These are phyloP conservation scores for Caretta caretta DNA, from an alignment of 2,113 vertebrate species.

Conservation along the genomic window DNA sequence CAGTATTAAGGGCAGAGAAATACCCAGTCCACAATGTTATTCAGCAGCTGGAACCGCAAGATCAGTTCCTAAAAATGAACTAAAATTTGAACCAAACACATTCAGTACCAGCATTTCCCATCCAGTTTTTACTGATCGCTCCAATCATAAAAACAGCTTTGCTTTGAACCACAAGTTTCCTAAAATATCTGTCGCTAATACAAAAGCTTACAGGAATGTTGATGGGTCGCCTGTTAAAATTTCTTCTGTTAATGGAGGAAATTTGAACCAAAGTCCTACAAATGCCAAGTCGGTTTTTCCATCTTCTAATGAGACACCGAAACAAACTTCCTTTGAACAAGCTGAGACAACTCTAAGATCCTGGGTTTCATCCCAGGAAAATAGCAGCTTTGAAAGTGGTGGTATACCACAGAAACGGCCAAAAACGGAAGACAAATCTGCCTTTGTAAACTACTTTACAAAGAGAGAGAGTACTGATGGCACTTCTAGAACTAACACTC, in stretches of 20 bases:
- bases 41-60: slow-evolving; percentile 3
- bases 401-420: slow-evolving; percentile 39
- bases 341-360: not conserved
- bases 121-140: not conserved
- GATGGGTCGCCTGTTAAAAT: slow-evolving; percentile 82
- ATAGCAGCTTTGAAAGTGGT: not conserved
- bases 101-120: not conserved
- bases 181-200: slow-evolving; percentile 79
- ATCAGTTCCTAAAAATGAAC: slow-evolving; percentile 37
- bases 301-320: not conserved
- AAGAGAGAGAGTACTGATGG: slow-evolving; percentile 1
- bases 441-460: slow-evolving; percentile 69
- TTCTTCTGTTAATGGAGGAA: not conserved
- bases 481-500: not conserved
- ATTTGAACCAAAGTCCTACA: slow-evolving; percentile 10
- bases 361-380: not conserved
- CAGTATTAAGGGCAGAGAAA: not conserved
- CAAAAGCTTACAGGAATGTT: slow-evolving; percentile 79
- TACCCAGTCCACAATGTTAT: not conserved
- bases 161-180: slow-evolving; percentile 57
- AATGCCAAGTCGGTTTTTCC: not conserved
- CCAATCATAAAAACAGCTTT: not conserved
- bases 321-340: slow-evolving; percentile 1
- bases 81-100: slow-evolving; percentile 23
- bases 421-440: slow-evolving; percentile 59